phyloP scores from a whole-genome alignment of 2,113 vertebrate species.

The Hiodon tergisus region DNA sequence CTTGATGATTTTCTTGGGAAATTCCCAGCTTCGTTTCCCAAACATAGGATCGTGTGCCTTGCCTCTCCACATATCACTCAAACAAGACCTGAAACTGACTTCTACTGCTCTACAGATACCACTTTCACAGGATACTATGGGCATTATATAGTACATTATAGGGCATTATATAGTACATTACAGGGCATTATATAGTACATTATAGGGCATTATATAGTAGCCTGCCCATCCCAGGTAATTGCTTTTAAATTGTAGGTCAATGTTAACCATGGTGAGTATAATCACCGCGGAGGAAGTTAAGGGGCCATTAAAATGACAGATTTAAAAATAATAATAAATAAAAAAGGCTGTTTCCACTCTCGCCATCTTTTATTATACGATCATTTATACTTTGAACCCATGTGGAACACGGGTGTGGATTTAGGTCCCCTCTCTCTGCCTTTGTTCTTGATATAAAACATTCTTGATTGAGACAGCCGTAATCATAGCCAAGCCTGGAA shows the following conservation, averaged over 20 bases:
- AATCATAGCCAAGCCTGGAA: conserved; percentile 24
- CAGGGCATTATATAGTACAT: too few species aligned
- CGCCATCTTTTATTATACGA: not conserved
- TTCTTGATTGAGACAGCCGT: conserved; percentile 33
- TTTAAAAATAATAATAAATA: not conserved
- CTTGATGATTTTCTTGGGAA: not conserved
- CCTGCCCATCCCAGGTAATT: not conserved
- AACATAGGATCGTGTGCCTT: not conserved
- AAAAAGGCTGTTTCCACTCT: not conserved
- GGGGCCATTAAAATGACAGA: conserved; percentile 7
- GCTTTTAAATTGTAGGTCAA: not conserved
- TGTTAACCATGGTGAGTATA: conserved; percentile 15
- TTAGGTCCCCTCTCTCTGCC: conserved; percentile 28
- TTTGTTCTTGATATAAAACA: conserved; percentile 42
- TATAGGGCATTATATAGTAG: not conserved
- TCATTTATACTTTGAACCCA: conserved; percentile 11
- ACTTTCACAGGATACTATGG: conserved; percentile 1
- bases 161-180: too few species aligned
- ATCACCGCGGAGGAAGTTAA: conserved; percentile 5
- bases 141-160: not conserved
- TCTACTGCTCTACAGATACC: not conserved
- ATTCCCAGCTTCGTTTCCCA: not conserved
- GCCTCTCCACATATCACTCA: not conserved
- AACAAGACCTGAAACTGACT: conserved; percentile 9
- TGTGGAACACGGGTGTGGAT: conserved; percentile 16